Evolutionary conservation across 2,797 vertebrate genomes (phyloP).

Genomic region (Gobionotothen gibberifrons): DNA sequence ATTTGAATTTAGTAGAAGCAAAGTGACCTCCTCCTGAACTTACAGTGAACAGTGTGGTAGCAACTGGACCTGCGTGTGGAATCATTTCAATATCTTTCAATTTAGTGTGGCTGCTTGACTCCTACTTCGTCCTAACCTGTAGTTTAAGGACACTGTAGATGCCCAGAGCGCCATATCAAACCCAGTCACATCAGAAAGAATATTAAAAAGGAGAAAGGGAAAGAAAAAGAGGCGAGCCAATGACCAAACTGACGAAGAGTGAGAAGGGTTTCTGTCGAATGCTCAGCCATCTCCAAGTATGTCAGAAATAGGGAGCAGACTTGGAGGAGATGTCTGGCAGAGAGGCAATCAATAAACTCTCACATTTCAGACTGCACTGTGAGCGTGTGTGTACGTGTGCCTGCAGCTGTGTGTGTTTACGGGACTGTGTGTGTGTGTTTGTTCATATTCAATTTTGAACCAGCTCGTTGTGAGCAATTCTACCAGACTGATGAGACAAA

Average conservation of each 20-base stretch:
- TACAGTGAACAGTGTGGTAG: neutral
- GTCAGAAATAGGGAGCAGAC: constrained; percentile 58
- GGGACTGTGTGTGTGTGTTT: constrained; percentile 6
- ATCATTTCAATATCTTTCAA: constrained; percentile 25
- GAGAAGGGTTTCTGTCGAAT: constrained; percentile 42
- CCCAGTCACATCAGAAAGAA: constrained; percentile 20
- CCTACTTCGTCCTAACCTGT: constrained; percentile 22
- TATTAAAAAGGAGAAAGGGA: constrained; percentile 14
- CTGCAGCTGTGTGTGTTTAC: constrained; percentile 21
- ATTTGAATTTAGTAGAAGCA: constrained; percentile 15
- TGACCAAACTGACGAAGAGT: constrained; percentile 32
- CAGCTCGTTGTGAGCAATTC: constrained; percentile 43
- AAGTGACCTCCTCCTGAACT: constrained; percentile 35
- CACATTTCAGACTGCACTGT: constrained; percentile 56
- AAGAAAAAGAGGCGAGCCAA: constrained; percentile 12
- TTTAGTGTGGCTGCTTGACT: constrained; percentile 24
- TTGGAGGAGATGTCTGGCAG: constrained; percentile 53
- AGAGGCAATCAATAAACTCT: constrained; percentile 75
- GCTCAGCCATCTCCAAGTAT: constrained; percentile 53
- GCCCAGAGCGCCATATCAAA: neutral
- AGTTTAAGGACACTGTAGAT: constrained; percentile 21
- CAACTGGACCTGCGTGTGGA: neutral
- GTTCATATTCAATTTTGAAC: constrained; percentile 39
- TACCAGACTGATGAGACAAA: constrained; percentile 52
- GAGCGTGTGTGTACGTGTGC: constrained; percentile 8